A percentile compares a stretch with the other conserved stretches of the same genome.
Conservation (phyloP, 2,888 invertebrate genomes). For the Melanophora roralis region DNA sequence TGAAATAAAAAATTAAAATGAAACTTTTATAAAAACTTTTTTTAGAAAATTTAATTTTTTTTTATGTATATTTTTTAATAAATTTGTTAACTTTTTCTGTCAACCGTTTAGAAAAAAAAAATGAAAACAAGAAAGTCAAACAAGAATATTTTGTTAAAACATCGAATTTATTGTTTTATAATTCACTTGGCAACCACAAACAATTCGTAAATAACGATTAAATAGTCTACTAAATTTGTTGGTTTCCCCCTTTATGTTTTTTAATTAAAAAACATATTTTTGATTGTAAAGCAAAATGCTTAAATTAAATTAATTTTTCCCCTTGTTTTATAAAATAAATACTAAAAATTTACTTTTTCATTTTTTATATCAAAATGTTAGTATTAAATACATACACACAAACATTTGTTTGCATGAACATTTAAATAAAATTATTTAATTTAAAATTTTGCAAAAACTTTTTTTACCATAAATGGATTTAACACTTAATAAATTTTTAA, state of each 20-base stretch:
- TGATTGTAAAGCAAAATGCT: background rate
- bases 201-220: conserved; percentile 37
- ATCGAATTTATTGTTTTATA: conserved; percentile 4
- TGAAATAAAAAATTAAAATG: no score
- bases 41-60: background rate
- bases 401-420: no score
- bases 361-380: background rate
- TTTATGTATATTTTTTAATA: no score
- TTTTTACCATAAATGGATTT: conserved; percentile 24
- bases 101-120: background rate
- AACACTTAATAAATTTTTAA: conserved; percentile 44
- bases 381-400: background rate
- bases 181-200: conserved; percentile 53
- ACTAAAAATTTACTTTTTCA: background rate
- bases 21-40: background rate
- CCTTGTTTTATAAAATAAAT: background rate
- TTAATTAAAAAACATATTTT: background rate
- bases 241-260: background rate
- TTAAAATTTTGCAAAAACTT: background rate
- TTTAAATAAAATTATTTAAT: conserved; percentile 10
- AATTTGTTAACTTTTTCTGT: background rate
- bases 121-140: background rate
- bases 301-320: background rate
- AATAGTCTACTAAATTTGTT: conserved; percentile 3
- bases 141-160: background rate